phyloP scores from a whole-genome alignment of 2,888 invertebrate species.

The Glomeris marginata region DNA sequence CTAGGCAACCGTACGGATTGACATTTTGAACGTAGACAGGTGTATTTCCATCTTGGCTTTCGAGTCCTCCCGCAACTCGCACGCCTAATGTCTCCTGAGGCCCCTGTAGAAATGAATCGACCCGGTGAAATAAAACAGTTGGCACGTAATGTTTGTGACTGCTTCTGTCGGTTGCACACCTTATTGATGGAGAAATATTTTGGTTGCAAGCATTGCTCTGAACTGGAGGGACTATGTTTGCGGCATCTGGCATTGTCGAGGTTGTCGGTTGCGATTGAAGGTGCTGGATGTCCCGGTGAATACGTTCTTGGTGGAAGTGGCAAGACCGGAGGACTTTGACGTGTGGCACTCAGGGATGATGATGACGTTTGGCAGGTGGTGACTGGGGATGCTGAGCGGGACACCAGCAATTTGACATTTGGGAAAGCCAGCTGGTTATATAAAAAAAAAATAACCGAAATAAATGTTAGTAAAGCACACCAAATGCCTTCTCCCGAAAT shows the following conservation, averaged over 20 bases:
- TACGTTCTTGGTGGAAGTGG: too few species aligned
- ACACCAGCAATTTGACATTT: too few species aligned
- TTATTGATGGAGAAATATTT: constrained; percentile 22
- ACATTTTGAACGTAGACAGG: constrained; percentile 36
- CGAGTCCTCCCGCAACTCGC: constrained; percentile 34
- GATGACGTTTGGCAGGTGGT: too few species aligned
- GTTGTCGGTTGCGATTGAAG: too few species aligned
- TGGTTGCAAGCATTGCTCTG: constrained; percentile 10
- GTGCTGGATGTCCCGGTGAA: too few species aligned
- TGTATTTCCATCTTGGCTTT: constrained; percentile 33
- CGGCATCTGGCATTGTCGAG: too few species aligned
- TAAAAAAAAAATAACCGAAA: neutral
- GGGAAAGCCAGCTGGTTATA: too few species aligned
- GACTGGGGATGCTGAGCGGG: too few species aligned
- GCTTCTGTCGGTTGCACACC: constrained; percentile 14
- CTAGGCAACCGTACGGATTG: constrained; percentile 32
- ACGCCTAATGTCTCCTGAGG: constrained; percentile 32
- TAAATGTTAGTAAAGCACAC: neutral
- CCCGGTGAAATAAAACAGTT: neutral
- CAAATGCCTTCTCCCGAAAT: too few species aligned
- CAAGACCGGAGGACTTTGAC: too few species aligned
- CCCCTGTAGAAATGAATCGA: constrained; percentile 23
- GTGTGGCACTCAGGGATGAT: too few species aligned
- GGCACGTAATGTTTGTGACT: too few species aligned
- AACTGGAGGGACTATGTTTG: neutral